phyloP scores from a whole-genome alignment of 2,113 vertebrate genomes.

The Tonatia bakeri region DNA sequence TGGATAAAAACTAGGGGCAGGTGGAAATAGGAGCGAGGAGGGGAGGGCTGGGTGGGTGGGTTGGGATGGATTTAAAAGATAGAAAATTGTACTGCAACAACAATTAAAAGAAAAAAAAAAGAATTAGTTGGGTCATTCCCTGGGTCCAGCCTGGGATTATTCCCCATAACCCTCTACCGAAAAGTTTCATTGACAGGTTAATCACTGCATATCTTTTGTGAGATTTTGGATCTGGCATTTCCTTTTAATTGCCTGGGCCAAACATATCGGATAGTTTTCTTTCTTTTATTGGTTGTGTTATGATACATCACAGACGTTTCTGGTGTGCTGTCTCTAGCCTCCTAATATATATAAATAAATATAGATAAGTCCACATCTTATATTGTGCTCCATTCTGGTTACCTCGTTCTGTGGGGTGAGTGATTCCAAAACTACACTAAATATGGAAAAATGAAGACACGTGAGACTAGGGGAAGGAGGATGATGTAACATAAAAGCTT shows the following conservation, averaged over 20 bases:
- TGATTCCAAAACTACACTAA: background rate
- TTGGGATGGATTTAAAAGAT: too few relatives aligned
- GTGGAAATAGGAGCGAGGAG: too few relatives aligned
- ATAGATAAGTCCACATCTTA: too few relatives aligned
- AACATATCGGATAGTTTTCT: background rate
- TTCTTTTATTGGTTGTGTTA: background rate
- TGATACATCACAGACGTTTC: background rate
- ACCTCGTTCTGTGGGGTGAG: background rate
- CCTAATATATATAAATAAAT: background rate
- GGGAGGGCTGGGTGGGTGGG: too few relatives aligned
- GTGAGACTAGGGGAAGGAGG: background rate
- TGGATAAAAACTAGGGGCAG: too few relatives aligned
- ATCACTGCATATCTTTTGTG: background rate
- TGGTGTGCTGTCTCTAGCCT: background rate
- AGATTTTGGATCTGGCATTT: background rate
- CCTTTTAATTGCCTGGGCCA: background rate
- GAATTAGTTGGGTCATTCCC: background rate
- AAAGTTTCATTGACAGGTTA: background rate
- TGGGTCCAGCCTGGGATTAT: background rate
- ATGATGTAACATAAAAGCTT: background rate
- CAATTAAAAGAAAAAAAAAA: too few relatives aligned
- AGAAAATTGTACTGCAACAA: too few relatives aligned
- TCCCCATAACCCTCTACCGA: background rate
- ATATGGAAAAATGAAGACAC: background rate
- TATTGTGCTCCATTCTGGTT: background rate